A percentile compares a stretch with the other conserved stretches of the same genome.
Conservation (phyloP, 2,113 vertebrate species). For the Circaetus cinerascens region DNA sequence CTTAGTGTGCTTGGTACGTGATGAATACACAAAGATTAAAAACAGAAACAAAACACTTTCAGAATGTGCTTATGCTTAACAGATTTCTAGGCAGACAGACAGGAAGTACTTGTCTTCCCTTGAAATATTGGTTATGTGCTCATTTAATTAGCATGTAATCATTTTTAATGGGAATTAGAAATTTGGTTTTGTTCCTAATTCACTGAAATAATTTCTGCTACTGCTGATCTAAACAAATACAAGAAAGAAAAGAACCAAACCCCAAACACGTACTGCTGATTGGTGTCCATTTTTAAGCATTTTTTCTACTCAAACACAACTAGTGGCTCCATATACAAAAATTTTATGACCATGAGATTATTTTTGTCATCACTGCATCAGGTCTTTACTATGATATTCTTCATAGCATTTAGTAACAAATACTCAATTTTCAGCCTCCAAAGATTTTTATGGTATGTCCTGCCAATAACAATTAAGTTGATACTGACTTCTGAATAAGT, state of each 20-base stretch:
- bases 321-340: background rate
- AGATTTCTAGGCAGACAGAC: background rate
- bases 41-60: background rate
- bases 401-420: background rate
- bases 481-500: background rate
- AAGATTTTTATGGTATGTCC: background rate
- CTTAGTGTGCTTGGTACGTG: accelerated
- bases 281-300: background rate
- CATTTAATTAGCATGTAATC: background rate
- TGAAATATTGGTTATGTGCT: background rate
- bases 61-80: background rate
- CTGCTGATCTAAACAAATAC: background rate
- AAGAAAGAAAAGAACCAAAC: background rate
- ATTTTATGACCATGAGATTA: background rate
- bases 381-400: background rate
- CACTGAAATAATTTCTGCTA: background rate
- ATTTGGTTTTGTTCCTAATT: background rate
- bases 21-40: background rate
- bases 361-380: background rate
- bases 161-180: background rate
- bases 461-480: background rate
- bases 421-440: background rate
- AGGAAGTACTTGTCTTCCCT: background rate
- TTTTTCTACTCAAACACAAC: background rate
- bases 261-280: background rate